A percentile compares a stretch with the other conserved stretches of the same genome.
Conservation (phyloP, 2,113 vertebrate genomes). For the Grus americana region DNA sequence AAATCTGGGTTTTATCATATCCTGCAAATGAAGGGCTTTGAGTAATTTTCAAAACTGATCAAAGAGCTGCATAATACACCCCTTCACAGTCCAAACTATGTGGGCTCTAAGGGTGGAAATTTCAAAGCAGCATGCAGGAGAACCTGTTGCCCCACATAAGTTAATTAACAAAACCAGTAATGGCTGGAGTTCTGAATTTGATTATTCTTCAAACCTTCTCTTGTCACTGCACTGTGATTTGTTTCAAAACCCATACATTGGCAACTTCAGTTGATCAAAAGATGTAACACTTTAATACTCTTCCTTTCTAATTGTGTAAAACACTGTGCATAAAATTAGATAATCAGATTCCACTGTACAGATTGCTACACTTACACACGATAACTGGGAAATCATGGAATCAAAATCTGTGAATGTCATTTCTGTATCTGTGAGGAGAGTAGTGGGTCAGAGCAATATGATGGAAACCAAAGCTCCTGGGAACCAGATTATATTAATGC, state of each 20-base stretch:
- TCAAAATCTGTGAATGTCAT: background rate
- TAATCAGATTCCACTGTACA: background rate
- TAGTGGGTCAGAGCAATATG: background rate
- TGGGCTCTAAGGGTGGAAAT: background rate
- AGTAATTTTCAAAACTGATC: background rate
- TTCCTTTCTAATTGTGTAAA: background rate
- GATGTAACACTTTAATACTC: background rate
- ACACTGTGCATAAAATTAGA: background rate
- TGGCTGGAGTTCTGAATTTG: background rate
- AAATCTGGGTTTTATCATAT: background rate
- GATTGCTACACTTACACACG: accelerated
- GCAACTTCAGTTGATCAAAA: background rate
- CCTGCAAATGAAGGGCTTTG: background rate
- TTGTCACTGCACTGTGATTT: background rate
- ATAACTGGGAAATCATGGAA: background rate
- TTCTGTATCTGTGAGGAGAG: background rate
- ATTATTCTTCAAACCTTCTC: background rate
- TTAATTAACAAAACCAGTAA: conserved; percentile 40
- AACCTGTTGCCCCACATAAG: conserved; percentile 44
- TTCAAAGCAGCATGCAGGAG: conserved; percentile 29
- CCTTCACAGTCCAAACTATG: background rate
- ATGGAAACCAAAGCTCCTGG: background rate
- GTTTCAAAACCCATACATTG: background rate
- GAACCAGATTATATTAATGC: background rate
- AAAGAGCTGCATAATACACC: background rate